Evolutionary conservation across 1,140 invertebrate species (phyloP), one percentile per base, ranked within the genome.

Genomic region (Grapholita molesta): DNA sequence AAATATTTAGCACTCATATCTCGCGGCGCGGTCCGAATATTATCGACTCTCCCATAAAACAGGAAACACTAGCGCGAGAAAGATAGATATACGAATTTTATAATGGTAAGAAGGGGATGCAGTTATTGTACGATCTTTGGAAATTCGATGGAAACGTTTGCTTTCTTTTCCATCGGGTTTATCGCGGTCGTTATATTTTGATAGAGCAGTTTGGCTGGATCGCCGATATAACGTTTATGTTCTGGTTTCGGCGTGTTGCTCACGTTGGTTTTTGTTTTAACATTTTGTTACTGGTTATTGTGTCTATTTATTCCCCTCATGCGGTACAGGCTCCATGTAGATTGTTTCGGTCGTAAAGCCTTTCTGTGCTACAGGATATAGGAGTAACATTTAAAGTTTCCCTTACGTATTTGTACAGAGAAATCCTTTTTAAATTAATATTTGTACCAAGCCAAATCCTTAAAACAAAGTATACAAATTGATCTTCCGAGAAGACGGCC

Each of bases 131-230:
- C 80, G 81, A 88, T 89, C 85, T 90, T 89, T 88, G 82, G 82
- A 89, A 90, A 89, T 88, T 89, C 81, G 80, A 79, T 75, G 79
- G 80, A 83, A 83, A 79, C 82, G 82, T 84, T 90, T 89, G 85
- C 88, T 91, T 91, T 90, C 89, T 91, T 90, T 81, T 86, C 86
- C 83, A 89, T 88, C 85, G 88, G 83, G 89, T 89, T 90, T 89
- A 90, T 91, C 85, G 85, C 70, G 70, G 83, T 84, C 89, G 89
- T 90, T 91, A 91, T 88, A 87, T 90, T 90, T 91, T 91, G 86
- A 91, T 90, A 87, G 86, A 85, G 84, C 87, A 77, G 83, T 89
- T 89, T 82, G 78, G 78, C 70, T 67, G 74, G 83, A 87, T 84
- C 83, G 84, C 71, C 84, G 82, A 83, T 88, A 85, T 88, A 87